phyloP scores from a whole-genome alignment of 2,113 vertebrate species.

The Halichoeres trimaculatus region DNA sequence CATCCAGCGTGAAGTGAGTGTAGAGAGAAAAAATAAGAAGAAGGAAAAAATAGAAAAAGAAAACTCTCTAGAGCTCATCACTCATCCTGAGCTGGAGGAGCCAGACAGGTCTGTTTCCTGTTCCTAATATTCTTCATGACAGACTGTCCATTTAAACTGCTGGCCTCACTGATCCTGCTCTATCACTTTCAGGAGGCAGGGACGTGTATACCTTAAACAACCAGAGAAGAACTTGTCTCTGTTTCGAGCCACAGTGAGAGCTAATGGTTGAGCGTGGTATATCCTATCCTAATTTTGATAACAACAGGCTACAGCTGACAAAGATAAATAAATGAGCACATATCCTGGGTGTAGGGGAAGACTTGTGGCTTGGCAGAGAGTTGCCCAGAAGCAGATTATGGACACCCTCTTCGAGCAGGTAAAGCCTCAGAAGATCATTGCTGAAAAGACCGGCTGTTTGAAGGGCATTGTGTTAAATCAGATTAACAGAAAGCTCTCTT shows the following conservation, averaged over 20 bases:
- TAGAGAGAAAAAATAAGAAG: slow-evolving; percentile 25
- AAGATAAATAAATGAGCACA: too few relatives aligned
- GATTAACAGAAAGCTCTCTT: too few relatives aligned
- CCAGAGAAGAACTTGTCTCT: slow-evolving; percentile 50
- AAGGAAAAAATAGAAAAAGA: slow-evolving; percentile 49
- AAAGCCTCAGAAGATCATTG: too few relatives aligned
- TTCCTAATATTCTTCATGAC: slow-evolving; percentile 82
- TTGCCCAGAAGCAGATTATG: too few relatives aligned
- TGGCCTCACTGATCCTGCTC: slow-evolving; percentile 69
- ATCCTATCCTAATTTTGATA: too few relatives aligned
- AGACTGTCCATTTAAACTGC: slow-evolving; percentile 80
- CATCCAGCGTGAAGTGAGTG: slow-evolving; percentile 67
- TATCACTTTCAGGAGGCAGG: slow-evolving; percentile 67
- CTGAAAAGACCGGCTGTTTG: too few relatives aligned
- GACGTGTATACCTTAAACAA: slow-evolving; percentile 58
- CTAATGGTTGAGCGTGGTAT: slow-evolving; percentile 23
- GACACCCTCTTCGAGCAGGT: too few relatives aligned
- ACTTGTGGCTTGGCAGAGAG: too few relatives aligned
- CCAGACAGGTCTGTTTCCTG: slow-evolving; percentile 78
- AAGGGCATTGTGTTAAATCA: too few relatives aligned
- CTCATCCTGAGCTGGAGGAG: slow-evolving; percentile 72
- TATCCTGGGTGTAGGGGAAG: too few relatives aligned
- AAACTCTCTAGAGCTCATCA: slow-evolving; percentile 78
- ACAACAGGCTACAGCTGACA: too few relatives aligned
- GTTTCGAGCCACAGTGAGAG: slow-evolving; percentile 23